Evolutionary conservation across 2,113 vertebrate species (phyloP).

Genomic region (Epinephelus lanceolatus): DNA sequence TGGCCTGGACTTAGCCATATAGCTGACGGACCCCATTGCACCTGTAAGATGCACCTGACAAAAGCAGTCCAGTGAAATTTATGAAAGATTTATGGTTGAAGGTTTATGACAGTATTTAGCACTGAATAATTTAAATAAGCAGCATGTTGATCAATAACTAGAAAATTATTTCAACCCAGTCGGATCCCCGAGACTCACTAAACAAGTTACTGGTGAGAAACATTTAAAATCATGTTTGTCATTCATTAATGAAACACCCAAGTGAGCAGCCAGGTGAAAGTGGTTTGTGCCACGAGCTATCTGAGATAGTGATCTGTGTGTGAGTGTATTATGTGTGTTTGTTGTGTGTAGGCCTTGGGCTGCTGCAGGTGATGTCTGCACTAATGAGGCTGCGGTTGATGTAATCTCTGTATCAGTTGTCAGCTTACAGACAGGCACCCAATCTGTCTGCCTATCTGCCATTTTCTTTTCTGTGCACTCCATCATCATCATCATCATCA

Average conservation of each 20-base stretch:
- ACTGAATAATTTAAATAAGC: neutral
- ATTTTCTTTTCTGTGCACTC: neutral
- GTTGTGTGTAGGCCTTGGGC: slow-evolving; percentile 36
- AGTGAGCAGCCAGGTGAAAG: slow-evolving; percentile 27
- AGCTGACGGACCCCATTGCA: too few species aligned
- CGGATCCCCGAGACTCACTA: neutral
- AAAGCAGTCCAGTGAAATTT: too few species aligned
- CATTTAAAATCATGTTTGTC: neutral
- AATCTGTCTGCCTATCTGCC: slow-evolving; percentile 15
- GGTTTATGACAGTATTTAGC: neutral
- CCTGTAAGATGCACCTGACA: too few species aligned
- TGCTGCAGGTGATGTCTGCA: slow-evolving; percentile 51
- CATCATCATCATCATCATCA: neutral
- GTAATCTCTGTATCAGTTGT: slow-evolving; percentile 59
- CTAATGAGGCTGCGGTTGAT: slow-evolving; percentile 57
- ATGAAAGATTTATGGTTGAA: neutral
- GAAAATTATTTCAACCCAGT: neutral
- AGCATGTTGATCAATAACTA: neutral
- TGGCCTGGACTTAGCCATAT: too few species aligned
- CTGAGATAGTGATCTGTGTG: slow-evolving; percentile 47
- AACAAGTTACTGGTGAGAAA: neutral
- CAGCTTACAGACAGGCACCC: slow-evolving; percentile 14
- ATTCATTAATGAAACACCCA: neutral
- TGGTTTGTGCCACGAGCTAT: slow-evolving; percentile 40
- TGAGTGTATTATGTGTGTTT: slow-evolving; percentile 29